Conservation (phyloP, 1,140 invertebrate species). For the Bombus terrestris region DNA sequence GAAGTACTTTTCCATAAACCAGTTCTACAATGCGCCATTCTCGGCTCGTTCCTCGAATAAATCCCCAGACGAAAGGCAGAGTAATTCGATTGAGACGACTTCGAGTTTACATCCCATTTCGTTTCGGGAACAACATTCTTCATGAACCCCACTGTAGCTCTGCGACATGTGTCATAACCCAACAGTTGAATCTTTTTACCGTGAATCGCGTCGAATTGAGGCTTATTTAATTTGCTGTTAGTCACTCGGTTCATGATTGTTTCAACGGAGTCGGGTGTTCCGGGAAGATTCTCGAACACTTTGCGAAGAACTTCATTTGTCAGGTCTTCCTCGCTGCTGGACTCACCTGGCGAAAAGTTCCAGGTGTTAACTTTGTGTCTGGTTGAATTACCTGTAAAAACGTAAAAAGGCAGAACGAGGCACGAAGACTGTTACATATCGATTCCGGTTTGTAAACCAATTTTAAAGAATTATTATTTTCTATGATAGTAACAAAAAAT, state of each 20-base stretch:
- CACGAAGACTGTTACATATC: background rate
- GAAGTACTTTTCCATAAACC: constrained; percentile 1
- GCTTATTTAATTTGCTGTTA: constrained; percentile 47
- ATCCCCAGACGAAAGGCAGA: constrained; percentile 20
- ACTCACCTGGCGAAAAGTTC: constrained; percentile 65
- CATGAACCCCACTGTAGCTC: constrained; percentile 76
- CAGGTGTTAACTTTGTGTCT: background rate
- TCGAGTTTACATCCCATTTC: background rate
- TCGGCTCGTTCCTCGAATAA: constrained; percentile 41
- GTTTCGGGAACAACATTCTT: constrained; percentile 65
- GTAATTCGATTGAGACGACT: background rate
- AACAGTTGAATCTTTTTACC: constrained; percentile 76
- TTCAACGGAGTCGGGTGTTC: constrained; percentile 63
- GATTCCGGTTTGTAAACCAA: too few species aligned
- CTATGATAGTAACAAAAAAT: background rate
- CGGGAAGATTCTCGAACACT: constrained; percentile 78
- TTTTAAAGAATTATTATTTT: background rate
- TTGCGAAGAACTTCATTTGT: constrained; percentile 76
- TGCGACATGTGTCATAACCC: constrained; percentile 79
- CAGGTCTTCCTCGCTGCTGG: constrained; percentile 76
- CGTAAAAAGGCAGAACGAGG: background rate
- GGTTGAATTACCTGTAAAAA: background rate
- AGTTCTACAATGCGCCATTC: background rate
- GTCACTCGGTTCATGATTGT: constrained; percentile 43
- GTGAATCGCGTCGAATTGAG: constrained; percentile 67